Evolutionary conservation across 2,797 vertebrate genomes (phyloP), one percentile per base, ranked within the genome.

Genomic region (Periparus ater): DNA sequence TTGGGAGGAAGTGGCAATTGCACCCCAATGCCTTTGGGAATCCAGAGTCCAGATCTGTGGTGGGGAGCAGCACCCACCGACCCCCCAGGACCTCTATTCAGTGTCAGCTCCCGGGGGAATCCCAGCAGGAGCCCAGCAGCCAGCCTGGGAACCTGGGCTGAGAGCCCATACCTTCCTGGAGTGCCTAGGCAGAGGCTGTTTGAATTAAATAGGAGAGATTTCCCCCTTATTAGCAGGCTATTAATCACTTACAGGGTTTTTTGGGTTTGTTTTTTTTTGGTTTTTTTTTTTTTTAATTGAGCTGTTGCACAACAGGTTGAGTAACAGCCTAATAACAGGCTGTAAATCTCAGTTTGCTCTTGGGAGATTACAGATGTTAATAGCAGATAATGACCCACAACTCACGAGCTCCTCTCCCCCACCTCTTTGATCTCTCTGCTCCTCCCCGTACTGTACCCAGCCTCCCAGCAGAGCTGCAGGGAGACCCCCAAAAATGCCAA

Each of bases 291-390:
- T 94, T 88, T 47, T 1, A 95, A 88, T 80, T 74, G 89, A 93
- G 78, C 79, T 89, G 92, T 96, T 97, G 96, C 95, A 96, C 96
- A 97, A 97, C 92, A 92, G 78, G 89, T 95, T 96, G 96, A 96
- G 96, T 96, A 97, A 96, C 75, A 94, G 85, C 87, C 92, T 96
- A 97, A 97, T 95, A 94, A 95, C 95, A 96, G 91, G 91, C 95
- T 96, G 93, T 95, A 96, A 96, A 97, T 96, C 96, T 91, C 95
- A 96, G 96, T 97, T 96, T 95, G 95, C 94, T 96, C 93, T 88
- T 15, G 81, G 81, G 95, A 96, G 96, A 96, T 96, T 96, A 96
- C 89, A 95, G 96, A 97, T 97, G 95, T 96, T 97, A 96, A 96
- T 96, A 95, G 91, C 91, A 96, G 95, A 96, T 96, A 97, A 97